These are phyloP conservation scores for Eretmochelys imbricata DNA, from an alignment of 2,113 vertebrate species.

Conservation along the genomic window DNA sequence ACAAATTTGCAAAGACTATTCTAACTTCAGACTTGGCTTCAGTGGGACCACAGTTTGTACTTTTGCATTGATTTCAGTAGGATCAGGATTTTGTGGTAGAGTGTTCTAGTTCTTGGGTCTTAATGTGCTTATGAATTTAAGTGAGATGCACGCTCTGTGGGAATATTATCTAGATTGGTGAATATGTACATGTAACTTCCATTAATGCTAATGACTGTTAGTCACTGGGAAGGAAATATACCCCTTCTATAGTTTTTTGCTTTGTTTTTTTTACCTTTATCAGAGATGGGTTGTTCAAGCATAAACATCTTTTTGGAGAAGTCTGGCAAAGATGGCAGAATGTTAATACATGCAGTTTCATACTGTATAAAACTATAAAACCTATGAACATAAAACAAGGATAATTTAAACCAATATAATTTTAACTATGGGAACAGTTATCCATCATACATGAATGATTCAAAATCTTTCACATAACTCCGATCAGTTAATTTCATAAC, in stretches of 20 bases:
- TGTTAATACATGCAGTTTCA: slow-evolving; percentile 77
- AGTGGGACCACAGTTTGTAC: background rate
- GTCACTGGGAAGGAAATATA: background rate
- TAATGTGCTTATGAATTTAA: background rate
- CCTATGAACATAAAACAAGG: slow-evolving; percentile 73
- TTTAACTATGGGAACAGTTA: slow-evolving; percentile 72
- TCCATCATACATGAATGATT: slow-evolving; percentile 68
- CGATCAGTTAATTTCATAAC: slow-evolving; percentile 63
- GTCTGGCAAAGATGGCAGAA: slow-evolving; percentile 63
- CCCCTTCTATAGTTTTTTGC: background rate
- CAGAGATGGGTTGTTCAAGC: slow-evolving; percentile 33
- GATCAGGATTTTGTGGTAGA: background rate
- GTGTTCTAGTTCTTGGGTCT: background rate
- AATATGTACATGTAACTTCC: background rate
- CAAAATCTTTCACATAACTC: slow-evolving; percentile 46
- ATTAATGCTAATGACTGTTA: background rate
- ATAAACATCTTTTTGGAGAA: slow-evolving; percentile 61
- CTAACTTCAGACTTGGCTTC: background rate
- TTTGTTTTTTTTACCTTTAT: background rate
- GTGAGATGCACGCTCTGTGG: background rate
- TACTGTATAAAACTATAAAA: slow-evolving; percentile 77
- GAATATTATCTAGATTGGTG: background rate
- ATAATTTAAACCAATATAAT: slow-evolving; percentile 78
- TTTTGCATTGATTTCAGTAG: background rate
- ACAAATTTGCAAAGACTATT: background rate